These are phyloP conservation scores for Magallana angulata DNA, from an alignment of 1,140 invertebrate species.

Conservation along the genomic window DNA sequence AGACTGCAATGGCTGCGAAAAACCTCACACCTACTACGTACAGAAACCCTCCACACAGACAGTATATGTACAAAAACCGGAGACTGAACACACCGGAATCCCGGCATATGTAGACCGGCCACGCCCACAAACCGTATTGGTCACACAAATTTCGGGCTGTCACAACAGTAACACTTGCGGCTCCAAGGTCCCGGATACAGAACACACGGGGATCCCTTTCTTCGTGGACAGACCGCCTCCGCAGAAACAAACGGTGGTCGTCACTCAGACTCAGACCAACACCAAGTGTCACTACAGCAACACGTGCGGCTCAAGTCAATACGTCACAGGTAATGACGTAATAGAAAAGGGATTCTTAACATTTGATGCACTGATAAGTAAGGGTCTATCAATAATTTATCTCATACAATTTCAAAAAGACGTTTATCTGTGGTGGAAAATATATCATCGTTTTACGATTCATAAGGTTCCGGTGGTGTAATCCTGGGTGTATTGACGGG, in stretches of 20 bases:
- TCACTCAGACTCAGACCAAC: background rate
- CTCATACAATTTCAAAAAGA: no score
- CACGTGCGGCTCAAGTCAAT: background rate
- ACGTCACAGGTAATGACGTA: background rate
- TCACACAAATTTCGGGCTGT: no score
- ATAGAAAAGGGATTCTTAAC: no score
- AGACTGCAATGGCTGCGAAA: background rate
- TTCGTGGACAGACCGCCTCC: background rate
- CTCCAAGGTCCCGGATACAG: no score
- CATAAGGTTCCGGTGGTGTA: background rate
- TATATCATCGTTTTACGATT: no score
- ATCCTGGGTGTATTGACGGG: slow-evolving; percentile 4
- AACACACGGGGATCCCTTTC: background rate
- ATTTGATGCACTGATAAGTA: no score
- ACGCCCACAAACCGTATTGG: background rate
- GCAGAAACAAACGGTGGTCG: slow-evolving; percentile 16
- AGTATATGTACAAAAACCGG: slow-evolving; percentile 31
- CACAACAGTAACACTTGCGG: no score
- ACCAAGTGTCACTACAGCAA: background rate
- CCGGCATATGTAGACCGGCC: background rate
- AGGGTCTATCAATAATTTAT: no score
- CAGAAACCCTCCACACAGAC: slow-evolving; percentile 24
- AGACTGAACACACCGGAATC: background rate
- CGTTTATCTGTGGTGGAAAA: no score
- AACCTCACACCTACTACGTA: slow-evolving; percentile 33